A percentile compares a stretch with the other conserved stretches of the same genome.
phyloP scores from a whole-genome alignment of 1,140 invertebrate species.

The Papilio aristodemus region DNA sequence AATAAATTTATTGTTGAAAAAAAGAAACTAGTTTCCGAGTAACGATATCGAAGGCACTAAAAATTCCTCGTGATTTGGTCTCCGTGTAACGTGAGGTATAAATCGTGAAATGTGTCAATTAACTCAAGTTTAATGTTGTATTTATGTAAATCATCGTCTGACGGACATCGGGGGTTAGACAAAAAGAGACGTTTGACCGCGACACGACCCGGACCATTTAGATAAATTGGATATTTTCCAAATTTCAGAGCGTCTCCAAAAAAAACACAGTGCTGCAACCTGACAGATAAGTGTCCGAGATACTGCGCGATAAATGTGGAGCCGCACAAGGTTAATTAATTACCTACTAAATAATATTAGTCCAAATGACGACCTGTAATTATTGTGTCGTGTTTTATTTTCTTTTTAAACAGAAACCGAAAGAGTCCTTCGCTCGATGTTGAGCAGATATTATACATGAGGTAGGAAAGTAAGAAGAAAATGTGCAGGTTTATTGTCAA shows the following conservation, averaged over 20 bases:
- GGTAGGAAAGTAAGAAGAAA: no score
- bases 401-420: no score
- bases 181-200: slow-evolving; percentile 40
- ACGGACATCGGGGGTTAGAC: slow-evolving; percentile 50
- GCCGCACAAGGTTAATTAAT: slow-evolving; percentile 11
- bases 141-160: slow-evolving; percentile 66
- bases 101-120: slow-evolving; percentile 72
- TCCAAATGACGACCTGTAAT: no score
- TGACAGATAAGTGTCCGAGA: slow-evolving; percentile 40
- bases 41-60: slow-evolving; percentile 49
- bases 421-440: no score
- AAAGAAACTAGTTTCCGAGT: slow-evolving; percentile 48
- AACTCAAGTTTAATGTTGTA: slow-evolving; percentile 68
- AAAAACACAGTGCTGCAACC: slow-evolving; percentile 35
- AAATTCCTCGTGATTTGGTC: slow-evolving; percentile 58
- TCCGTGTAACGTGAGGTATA: slow-evolving; percentile 55
- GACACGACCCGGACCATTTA: slow-evolving; percentile 46
- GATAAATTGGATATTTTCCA: slow-evolving; percentile 51
- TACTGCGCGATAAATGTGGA: slow-evolving; percentile 12
- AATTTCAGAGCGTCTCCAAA: slow-evolving; percentile 44
- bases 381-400: no score
- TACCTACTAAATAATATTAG: slow-evolving; percentile 24
- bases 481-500: no score
- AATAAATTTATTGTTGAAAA: slow-evolving; percentile 46
- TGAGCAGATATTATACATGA: no score